A percentile compares a stretch with the other conserved stretches of the same genome.
These are phyloP conservation scores for Amphimedon queenslandica DNA, from an alignment of 37 sponge, comb jelly and placozoan genomes.

Conservation along the genomic window DNA sequence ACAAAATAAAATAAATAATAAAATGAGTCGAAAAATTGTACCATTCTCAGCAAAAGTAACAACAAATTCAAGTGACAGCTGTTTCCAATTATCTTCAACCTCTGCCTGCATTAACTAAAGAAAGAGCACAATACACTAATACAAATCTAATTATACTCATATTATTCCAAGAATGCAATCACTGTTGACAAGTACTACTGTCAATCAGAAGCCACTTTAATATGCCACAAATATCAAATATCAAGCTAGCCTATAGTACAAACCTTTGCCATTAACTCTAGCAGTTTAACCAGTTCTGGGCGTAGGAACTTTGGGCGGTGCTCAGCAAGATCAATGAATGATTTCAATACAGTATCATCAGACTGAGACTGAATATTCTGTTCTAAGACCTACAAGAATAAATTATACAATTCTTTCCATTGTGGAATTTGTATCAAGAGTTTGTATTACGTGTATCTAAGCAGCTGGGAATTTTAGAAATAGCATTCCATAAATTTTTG, in stretches of 20 bases:
- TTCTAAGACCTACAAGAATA: constrained; percentile 56
- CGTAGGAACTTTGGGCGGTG: constrained; percentile 84
- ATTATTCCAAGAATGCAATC: too few relatives aligned
- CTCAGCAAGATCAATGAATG: constrained; percentile 89
- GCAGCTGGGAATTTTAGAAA: not conserved
- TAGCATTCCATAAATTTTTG: too few relatives aligned
- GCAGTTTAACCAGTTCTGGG: constrained; percentile 51
- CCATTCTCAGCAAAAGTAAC: constrained; percentile 90
- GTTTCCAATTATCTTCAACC: constrained; percentile 78
- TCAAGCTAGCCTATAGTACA: too few relatives aligned
- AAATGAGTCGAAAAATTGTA: too few relatives aligned
- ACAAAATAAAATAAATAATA: not conserved
- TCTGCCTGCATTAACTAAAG: constrained; percentile 46
- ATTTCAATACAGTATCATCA: constrained; percentile 78
- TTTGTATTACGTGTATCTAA: not conserved
- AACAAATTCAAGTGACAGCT: constrained; percentile 85
- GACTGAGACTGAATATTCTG: constrained; percentile 49
- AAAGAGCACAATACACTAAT: too few relatives aligned
- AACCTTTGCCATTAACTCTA: constrained; percentile 82
- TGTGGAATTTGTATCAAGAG: not conserved
- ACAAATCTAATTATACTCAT: too few relatives aligned
- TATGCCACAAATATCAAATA: too few relatives aligned
- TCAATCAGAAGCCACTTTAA: too few relatives aligned
- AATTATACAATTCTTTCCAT: not conserved
- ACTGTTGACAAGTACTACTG: too few relatives aligned